These are phyloP conservation scores for Carduelis carduelis DNA, from an alignment of 2,797 vertebrate genomes.

Conservation along the genomic window DNA sequence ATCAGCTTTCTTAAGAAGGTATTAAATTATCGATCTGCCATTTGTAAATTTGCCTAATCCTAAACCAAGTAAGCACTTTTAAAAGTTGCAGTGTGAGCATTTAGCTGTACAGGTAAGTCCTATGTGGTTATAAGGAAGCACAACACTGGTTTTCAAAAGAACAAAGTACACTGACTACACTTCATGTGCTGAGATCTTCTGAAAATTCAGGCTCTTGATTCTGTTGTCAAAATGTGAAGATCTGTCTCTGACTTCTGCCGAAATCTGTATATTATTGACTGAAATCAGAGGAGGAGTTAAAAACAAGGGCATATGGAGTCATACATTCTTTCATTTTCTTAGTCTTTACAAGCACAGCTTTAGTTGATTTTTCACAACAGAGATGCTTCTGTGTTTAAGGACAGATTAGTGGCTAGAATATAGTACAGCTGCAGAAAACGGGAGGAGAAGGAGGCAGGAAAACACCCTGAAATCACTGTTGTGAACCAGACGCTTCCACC, in stretches of 20 bases:
- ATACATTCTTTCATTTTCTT: neutral
- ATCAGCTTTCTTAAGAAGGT: neutral
- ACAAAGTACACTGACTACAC: neutral
- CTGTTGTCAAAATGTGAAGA: neutral
- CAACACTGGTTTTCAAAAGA: neutral
- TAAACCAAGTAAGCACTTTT: neutral
- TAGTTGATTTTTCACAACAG: neutral
- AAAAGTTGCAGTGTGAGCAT: neutral
- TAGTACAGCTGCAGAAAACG: neutral
- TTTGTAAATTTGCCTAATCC: neutral
- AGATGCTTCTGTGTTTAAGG: neutral
- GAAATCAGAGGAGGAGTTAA: neutral
- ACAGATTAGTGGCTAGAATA: neutral
- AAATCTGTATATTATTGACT: neutral
- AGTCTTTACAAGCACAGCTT: neutral
- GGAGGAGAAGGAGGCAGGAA: neutral
- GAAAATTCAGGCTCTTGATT: neutral
- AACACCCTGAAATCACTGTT: slow-evolving; percentile 11
- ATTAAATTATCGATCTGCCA: neutral
- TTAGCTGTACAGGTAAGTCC: neutral
- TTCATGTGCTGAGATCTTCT: neutral
- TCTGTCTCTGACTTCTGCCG: neutral
- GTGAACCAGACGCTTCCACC: slow-evolving; percentile 18
- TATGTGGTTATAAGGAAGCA: neutral
- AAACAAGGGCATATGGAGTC: neutral